Conservation (phyloP, 2,113 vertebrate species). For the Alaudala cheleensis region DNA sequence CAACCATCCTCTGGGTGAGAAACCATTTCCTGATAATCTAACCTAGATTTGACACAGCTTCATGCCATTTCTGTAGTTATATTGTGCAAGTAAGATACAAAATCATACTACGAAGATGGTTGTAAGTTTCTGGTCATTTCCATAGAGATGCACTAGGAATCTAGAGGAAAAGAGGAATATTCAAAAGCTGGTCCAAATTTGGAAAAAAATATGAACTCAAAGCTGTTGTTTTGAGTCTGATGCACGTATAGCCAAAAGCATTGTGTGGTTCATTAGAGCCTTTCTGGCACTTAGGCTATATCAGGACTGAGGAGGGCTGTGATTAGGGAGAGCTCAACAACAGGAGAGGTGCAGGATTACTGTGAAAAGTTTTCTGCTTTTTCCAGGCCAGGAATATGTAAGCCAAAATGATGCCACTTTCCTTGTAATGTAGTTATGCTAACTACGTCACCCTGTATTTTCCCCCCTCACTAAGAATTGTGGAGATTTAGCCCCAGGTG, state of each 20-base stretch:
- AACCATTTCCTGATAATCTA: neutral
- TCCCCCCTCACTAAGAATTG: fast-evolving
- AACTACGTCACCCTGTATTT: neutral
- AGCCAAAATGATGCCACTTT: neutral
- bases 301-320: neutral
- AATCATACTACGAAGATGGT: fast-evolving
- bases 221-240: neutral
- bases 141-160: neutral
- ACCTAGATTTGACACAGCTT: neutral
- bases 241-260: neutral
- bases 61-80: fast-evolving
- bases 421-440: neutral
- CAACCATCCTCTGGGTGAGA: neutral
- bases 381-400: neutral
- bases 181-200: neutral
- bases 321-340: neutral
- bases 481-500: neutral
- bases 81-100: neutral
- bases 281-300: fast-evolving
- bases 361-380: neutral
- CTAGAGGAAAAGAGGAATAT: neutral
- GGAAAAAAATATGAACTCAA: neutral
- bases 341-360: neutral
- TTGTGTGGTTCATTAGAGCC: neutral
- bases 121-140: neutral